These are phyloP conservation scores for Sebastolobus alascanus DNA, from an alignment of 2,797 vertebrate species.

Conservation along the genomic window DNA sequence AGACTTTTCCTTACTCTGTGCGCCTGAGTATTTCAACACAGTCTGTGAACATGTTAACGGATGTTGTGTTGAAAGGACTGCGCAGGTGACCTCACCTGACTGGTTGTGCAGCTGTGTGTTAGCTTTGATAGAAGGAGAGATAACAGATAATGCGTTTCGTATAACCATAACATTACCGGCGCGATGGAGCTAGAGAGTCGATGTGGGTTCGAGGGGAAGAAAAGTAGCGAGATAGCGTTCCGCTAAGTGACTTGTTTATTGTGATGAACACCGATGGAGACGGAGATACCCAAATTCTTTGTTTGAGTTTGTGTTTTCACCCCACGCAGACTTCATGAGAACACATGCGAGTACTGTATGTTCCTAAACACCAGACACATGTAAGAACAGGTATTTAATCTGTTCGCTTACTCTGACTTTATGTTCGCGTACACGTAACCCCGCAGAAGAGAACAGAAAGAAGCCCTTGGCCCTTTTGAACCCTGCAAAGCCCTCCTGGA, in stretches of 20 bases:
- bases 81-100: constrained; percentile 46
- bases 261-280: constrained; percentile 69
- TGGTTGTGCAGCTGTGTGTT: constrained; percentile 68
- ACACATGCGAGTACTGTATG: constrained; percentile 15
- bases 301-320: constrained; percentile 60
- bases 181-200: constrained; percentile 48
- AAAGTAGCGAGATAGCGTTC: constrained; percentile 50
- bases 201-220: constrained; percentile 65
- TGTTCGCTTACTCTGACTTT: constrained; percentile 28
- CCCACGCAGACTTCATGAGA: constrained; percentile 21
- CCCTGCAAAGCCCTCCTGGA: constrained; percentile 67
- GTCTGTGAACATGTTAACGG: background rate
- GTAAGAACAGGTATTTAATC: constrained; percentile 29
- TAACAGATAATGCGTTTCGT: constrained; percentile 50
- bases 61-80: constrained; percentile 18
- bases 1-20: background rate
- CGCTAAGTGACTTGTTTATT: constrained; percentile 76
- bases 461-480: constrained; percentile 68
- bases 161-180: constrained; percentile 59
- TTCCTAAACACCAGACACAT: constrained; percentile 20
- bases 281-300: constrained; percentile 56
- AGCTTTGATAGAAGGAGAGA: constrained; percentile 65
- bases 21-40: background rate
- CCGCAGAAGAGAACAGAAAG: constrained; percentile 29
- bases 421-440: constrained; percentile 34